Conservation (phyloP, 92 coral and sea anemone genomes). For the Epizoanthus stellaris region DNA sequence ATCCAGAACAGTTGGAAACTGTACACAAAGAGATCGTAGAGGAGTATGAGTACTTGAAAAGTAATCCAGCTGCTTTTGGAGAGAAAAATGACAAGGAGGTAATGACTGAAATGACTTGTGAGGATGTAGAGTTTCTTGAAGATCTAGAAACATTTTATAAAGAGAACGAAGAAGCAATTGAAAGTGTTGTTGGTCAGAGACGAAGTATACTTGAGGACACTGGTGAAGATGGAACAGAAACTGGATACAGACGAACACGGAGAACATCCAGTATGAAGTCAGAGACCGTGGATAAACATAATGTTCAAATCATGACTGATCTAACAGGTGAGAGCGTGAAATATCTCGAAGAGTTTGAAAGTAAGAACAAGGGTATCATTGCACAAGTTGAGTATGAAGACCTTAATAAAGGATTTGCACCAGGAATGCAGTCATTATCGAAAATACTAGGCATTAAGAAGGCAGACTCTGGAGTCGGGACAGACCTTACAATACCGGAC, state of each 20-base stretch:
- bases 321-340: slow-evolving; percentile 15
- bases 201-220: not conserved
- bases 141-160: slow-evolving; percentile 13
- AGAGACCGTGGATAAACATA: slow-evolving; percentile 29
- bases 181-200: slow-evolving; percentile 10
- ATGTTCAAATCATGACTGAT: slow-evolving; percentile 50
- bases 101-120: slow-evolving; percentile 60
- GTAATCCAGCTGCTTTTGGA: slow-evolving; percentile 10
- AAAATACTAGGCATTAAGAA: slow-evolving; percentile 11
- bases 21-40: slow-evolving; percentile 62
- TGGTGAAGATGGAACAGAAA: not conserved
- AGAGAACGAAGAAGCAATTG: slow-evolving; percentile 13
- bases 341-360: slow-evolving; percentile 50
- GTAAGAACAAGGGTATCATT: slow-evolving; percentile 13
- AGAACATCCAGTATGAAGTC: too few relatives aligned
- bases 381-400: not conserved
- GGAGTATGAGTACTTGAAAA: slow-evolving; percentile 63
- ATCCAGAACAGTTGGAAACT: slow-evolving; percentile 69
- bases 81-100: slow-evolving; percentile 35
- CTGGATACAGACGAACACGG: not conserved
- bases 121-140: slow-evolving; percentile 37
- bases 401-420: not conserved
- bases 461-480: slow-evolving; percentile 64
- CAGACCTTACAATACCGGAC: slow-evolving; percentile 75
- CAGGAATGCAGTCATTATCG: slow-evolving; percentile 1